Evolutionary conservation across 2,113 vertebrate species (phyloP).

Genomic region (Bungarus multicinctus): DNA sequence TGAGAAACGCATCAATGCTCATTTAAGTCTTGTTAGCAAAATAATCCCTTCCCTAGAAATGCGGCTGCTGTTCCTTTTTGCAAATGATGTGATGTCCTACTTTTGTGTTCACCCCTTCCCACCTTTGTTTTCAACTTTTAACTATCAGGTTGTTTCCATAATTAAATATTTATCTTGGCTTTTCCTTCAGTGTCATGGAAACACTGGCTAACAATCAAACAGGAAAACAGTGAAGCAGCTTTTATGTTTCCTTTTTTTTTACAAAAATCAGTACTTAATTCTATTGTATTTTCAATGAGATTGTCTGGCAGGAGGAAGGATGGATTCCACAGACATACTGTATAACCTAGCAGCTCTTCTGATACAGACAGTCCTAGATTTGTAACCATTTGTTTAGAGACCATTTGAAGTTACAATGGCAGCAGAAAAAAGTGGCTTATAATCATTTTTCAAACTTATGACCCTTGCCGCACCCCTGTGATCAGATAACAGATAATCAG

Average conservation of each 20-base stretch:
- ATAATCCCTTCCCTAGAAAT: neutral
- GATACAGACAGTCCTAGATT: neutral
- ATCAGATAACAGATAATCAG: no score
- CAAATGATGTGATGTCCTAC: neutral
- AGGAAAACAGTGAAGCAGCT: slow-evolving; percentile 13
- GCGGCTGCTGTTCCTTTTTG: neutral
- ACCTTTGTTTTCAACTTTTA: slow-evolving; percentile 13
- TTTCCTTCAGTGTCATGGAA: slow-evolving; percentile 45
- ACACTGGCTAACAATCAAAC: slow-evolving; percentile 24
- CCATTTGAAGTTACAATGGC: neutral
- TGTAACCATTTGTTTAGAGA: neutral
- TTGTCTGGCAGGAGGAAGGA: slow-evolving; percentile 19
- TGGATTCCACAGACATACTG: slow-evolving; percentile 42
- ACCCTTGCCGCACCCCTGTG: neutral
- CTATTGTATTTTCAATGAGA: neutral
- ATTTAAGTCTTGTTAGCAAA: neutral
- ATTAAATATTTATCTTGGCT: slow-evolving; percentile 56
- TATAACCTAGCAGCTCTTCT: slow-evolving; percentile 33
- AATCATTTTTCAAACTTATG: neutral
- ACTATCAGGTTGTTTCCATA: slow-evolving; percentile 9
- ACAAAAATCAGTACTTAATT: neutral
- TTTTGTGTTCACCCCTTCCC: neutral
- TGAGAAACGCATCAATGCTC: neutral
- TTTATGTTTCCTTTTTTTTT: no score
- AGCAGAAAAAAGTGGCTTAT: neutral